These are phyloP conservation scores for Vimba vimba DNA, from an alignment of 2,113 vertebrate species.

Conservation along the genomic window DNA sequence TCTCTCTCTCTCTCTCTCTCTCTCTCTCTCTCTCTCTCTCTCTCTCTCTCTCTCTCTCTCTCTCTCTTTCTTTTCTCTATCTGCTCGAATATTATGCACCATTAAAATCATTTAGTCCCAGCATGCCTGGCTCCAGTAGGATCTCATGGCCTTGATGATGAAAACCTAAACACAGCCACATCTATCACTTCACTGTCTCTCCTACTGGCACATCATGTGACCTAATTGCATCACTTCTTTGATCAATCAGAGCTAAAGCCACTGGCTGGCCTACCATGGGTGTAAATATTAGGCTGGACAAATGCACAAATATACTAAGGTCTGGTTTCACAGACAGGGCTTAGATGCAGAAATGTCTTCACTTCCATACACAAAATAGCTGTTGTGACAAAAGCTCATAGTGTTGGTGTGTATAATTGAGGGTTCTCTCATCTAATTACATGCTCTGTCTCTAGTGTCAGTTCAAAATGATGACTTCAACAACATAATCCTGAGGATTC, in stretches of 20 bases:
- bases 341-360: background rate
- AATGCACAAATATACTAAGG: background rate
- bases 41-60: background rate
- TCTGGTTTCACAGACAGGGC: too few species aligned
- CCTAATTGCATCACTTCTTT: background rate
- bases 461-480: too few species aligned
- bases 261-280: background rate
- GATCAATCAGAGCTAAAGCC: conserved; percentile 1
- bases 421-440: too few species aligned
- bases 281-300: background rate
- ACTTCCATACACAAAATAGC: background rate
- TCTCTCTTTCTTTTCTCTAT: background rate
- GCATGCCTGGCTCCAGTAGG: background rate
- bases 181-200: background rate
- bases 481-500: too few species aligned
- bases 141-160: background rate
- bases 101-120: background rate
- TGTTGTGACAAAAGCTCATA: background rate
- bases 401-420: background rate
- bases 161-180: background rate
- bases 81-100: background rate
- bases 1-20: background rate
- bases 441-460: too few species aligned
- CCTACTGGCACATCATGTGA: background rate
- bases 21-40: background rate